Evolutionary conservation across 2,888 invertebrate genomes (phyloP).

Genomic region (Lasioglossum zephyrum): DNA sequence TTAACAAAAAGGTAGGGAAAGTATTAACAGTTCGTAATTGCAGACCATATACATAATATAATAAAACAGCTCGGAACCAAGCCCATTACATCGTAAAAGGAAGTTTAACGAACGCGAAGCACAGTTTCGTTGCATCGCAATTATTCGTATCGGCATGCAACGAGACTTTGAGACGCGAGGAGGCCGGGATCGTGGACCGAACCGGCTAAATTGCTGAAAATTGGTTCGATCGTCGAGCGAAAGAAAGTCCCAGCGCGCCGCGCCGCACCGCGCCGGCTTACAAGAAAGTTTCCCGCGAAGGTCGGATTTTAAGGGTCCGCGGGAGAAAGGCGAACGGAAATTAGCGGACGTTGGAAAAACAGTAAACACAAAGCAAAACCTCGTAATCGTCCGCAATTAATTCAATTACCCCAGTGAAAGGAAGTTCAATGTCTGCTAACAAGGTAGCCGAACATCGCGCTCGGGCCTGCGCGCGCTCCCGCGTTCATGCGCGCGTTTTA

Average conservation of each 20-base stretch:
- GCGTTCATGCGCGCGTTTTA: conserved; percentile 15
- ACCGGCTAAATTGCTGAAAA: conserved; percentile 9
- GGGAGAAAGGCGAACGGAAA: conserved; percentile 48
- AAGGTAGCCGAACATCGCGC: conserved; percentile 36
- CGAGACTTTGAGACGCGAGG: background rate
- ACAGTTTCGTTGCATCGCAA: background rate
- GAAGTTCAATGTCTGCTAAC: conserved; percentile 58
- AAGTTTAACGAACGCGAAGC: conserved; percentile 1
- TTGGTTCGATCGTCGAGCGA: conserved; percentile 9
- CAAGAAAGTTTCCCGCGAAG: conserved; percentile 33
- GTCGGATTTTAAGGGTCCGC: conserved; percentile 50
- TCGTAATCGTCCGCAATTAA: conserved; percentile 53
- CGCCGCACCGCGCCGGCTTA: background rate
- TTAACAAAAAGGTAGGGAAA: background rate
- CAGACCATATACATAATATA: background rate
- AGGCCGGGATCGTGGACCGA: background rate
- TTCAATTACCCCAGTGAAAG: conserved; percentile 59
- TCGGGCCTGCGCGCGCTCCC: background rate
- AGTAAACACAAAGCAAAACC: conserved; percentile 42
- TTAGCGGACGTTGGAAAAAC: conserved; percentile 27
- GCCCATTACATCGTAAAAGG: background rate
- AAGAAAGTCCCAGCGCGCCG: conserved; percentile 27
- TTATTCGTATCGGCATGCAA: background rate
- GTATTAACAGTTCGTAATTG: background rate
- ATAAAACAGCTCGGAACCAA: background rate